phyloP scores from a whole-genome alignment of 2,113 vertebrate species.

The Symphodus melops region DNA sequence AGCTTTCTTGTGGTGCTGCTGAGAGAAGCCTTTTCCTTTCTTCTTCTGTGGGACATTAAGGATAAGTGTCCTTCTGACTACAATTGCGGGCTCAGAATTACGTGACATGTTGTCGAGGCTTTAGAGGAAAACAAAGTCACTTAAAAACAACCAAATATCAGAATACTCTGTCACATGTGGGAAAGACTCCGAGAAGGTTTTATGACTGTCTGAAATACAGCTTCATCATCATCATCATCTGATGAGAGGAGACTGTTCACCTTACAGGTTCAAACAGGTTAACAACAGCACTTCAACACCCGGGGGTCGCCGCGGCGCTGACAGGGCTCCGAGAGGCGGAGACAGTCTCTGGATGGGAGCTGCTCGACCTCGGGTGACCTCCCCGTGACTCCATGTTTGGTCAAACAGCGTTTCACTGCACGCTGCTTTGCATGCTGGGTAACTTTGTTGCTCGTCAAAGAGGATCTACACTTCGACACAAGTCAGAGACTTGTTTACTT shows the following conservation, averaged over 20 bases:
- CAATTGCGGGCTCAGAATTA: conserved; percentile 56
- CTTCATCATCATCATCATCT: conserved; percentile 16
- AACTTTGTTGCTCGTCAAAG: too few species aligned
- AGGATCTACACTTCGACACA: too few species aligned
- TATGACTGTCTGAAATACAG: conserved; percentile 24
- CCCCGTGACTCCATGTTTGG: too few species aligned
- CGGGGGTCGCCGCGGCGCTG: too few species aligned
- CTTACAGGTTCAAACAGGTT: not conserved
- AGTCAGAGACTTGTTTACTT: too few species aligned
- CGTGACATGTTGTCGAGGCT: conserved; percentile 57
- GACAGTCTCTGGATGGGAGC: too few species aligned
- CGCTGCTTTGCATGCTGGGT: too few species aligned
- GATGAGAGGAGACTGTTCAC: not conserved
- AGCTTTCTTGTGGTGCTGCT: conserved; percentile 74
- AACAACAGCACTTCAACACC: too few species aligned
- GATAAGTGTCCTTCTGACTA: conserved; percentile 62
- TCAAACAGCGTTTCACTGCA: too few species aligned
- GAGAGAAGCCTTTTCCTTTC: conserved; percentile 51
- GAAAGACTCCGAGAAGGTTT: conserved; percentile 42
- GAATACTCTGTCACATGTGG: conserved; percentile 38
- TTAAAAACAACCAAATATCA: conserved; percentile 46
- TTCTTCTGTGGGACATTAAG: conserved; percentile 60
- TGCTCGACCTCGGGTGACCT: too few species aligned
- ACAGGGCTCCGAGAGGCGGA: too few species aligned
- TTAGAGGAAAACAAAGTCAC: conserved; percentile 41